These are phyloP conservation scores for Sus scrofa DNA, from an alignment of 2,113 vertebrate genomes.

Conservation along the genomic window T2T-Sscrofa CM000826.6:152775501-152776000, in stretches of 20 bases:
- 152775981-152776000: slow-evolving; percentile 72
- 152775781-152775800: not conserved
- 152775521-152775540: not conserved
- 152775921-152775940: slow-evolving; percentile 62
- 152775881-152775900: not conserved
- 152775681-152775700: too few species aligned
- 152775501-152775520: not conserved
- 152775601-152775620: too few species aligned
- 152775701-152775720: too few species aligned
- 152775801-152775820: not conserved
- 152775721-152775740: too few species aligned
- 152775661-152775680: too few species aligned
- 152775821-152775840: not conserved
- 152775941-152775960: slow-evolving; percentile 77
- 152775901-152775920: slow-evolving; percentile 76
- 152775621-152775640: too few species aligned
- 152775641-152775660: too few species aligned
- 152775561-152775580: too few species aligned
- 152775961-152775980: slow-evolving; percentile 15
- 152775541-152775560: too few species aligned
- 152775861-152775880: not conserved
- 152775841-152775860: fast-evolving
- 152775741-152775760: too few species aligned
- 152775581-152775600: too few species aligned
- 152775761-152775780: not conserved